Evolutionary conservation across 2,797 vertebrate species (phyloP).

Genomic region (Amazona ochrocephala): DNA sequence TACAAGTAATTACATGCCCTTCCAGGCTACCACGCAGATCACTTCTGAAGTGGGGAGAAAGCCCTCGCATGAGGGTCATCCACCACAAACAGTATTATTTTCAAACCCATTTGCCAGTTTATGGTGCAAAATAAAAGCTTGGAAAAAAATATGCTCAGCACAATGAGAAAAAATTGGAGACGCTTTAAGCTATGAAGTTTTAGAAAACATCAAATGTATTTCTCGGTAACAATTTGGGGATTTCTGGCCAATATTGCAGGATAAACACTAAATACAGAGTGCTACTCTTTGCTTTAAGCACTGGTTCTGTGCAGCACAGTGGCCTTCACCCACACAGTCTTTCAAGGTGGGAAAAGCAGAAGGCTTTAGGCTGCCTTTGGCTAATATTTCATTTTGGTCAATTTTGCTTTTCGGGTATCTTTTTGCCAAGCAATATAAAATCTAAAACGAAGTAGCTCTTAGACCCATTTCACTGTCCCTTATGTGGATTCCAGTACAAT

Average conservation of each 20-base stretch:
- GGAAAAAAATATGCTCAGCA: neutral
- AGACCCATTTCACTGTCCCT: neutral
- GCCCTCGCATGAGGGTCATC: neutral
- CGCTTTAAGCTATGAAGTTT: neutral
- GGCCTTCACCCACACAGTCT: neutral
- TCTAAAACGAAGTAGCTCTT: neutral
- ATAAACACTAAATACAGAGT: neutral
- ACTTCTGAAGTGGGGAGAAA: neutral
- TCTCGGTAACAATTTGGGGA: neutral
- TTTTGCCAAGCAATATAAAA: neutral
- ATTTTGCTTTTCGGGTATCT: neutral
- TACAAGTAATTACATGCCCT: neutral
- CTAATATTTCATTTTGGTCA: neutral
- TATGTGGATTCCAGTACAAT: neutral
- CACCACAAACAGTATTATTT: neutral
- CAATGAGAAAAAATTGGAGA: neutral
- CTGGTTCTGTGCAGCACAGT: fast-evolving
- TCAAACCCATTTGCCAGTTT: neutral
- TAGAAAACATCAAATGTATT: neutral
- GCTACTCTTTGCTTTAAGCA: neutral
- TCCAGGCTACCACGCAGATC: neutral
- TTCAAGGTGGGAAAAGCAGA: neutral
- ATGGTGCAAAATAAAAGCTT: neutral
- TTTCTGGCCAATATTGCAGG: neutral
- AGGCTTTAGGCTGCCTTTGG: neutral